Evolutionary conservation across 2,888 invertebrate genomes (phyloP), one percentile per base, ranked within the genome.

Genomic region (Ennomos fuscantarius): DNA sequence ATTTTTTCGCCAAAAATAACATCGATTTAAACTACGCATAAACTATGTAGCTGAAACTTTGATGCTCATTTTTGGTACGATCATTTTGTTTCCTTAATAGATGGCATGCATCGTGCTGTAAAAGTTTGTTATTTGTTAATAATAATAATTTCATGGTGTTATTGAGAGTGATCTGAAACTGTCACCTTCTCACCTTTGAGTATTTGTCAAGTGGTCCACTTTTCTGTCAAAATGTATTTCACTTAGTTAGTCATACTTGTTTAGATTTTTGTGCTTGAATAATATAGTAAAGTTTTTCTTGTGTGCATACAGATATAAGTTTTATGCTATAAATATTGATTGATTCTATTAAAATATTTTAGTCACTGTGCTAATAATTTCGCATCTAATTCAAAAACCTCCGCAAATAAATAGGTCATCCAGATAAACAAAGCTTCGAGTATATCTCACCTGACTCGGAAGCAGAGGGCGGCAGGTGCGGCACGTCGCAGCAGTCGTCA

Each of bases 401-500:
- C n/a, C 41, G 33, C 46, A 12, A 35, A 35, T n/a, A 9, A 36
- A 9, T 37, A 57, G 33, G 39, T 57, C 37, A 34, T 52, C 52
- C 9, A 35, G 0, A 43, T 40, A 51, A 34, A 43, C 3, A 13
- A 48, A 10, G 69, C 10, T 46, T 62, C 60, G 39, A 62, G 31
- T 35, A 15, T 42, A 39, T 10, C 89, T 87, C 81, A 92, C 92
- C 92, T 86, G 80, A 76, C 73, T 81, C 84, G 73, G 83, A 89
- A 87, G 89, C 92, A 92, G 89, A 91, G 87, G 85, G 84, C 85
- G 84, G 86, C 84, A 63, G 91, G 90, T 79, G 89, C 89, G 87
- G 89, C 90, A 84, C 92, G 89, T 83, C 91, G 90, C 84, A 91
- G 79, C 86, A 91, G 82, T 78, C 89, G 92, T 92, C 92, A 92